These are phyloP conservation scores for Chascanopsetta lugubris DNA, from an alignment of 2,113 vertebrate genomes.

Conservation along the genomic window DNA sequence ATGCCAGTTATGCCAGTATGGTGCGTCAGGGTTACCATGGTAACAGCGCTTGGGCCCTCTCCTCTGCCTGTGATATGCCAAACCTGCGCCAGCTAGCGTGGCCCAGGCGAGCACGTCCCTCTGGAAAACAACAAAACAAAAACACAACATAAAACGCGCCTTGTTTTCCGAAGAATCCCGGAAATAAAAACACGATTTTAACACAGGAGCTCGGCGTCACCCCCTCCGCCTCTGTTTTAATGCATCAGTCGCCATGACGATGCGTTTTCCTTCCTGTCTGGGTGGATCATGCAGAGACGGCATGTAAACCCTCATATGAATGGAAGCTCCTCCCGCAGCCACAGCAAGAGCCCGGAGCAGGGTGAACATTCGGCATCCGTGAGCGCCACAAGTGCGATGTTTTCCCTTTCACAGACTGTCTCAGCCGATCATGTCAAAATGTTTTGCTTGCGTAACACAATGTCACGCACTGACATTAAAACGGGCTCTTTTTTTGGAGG, in stretches of 20 bases:
- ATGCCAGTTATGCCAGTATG: constrained; percentile 29
- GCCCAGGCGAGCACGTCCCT: constrained; percentile 39
- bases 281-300: background rate
- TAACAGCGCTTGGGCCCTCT: constrained; percentile 44
- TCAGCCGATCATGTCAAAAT: constrained; percentile 65
- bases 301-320: constrained; percentile 28
- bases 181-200: constrained; percentile 50
- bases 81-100: constrained; percentile 36
- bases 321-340: background rate
- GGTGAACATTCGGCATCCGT: constrained; percentile 22
- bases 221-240: constrained; percentile 25
- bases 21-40: constrained; percentile 64
- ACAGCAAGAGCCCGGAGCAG: background rate
- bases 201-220: constrained; percentile 15
- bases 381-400: constrained; percentile 54
- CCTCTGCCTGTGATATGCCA: constrained; percentile 34
- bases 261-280: constrained; percentile 5
- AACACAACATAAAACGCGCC: constrained; percentile 4
- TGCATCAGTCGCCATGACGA: background rate
- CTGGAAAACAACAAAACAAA: constrained; percentile 13
- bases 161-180: constrained; percentile 38
- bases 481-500: constrained; percentile 67
- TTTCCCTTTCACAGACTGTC: constrained; percentile 62
- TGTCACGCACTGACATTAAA: constrained; percentile 74
- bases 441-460: constrained; percentile 71